These are phyloP conservation scores for Volucella zonaria DNA, from an alignment of 2,888 invertebrate species.

Conservation along the genomic window DNA sequence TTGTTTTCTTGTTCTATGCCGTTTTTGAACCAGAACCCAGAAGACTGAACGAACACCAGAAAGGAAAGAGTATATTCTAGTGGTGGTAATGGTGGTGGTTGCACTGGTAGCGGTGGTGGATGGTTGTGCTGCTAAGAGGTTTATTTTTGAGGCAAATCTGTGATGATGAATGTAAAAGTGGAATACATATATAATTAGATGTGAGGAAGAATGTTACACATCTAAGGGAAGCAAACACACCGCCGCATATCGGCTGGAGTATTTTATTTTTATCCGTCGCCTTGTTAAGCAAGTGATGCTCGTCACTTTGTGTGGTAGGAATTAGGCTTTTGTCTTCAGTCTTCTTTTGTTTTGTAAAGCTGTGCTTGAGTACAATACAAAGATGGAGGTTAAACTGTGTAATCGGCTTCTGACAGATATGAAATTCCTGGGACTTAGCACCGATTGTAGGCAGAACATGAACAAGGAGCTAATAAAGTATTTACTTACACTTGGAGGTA, in stretches of 20 bases:
- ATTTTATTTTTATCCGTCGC: slow-evolving; percentile 55
- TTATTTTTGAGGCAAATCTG: slow-evolving; percentile 42
- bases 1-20: too few species aligned
- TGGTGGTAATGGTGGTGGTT: background rate
- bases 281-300: slow-evolving; percentile 43
- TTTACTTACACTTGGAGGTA: slow-evolving; percentile 17
- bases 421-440: slow-evolving; percentile 40
- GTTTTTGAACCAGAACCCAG: too few species aligned
- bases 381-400: slow-evolving; percentile 50
- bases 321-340: slow-evolving; percentile 59
- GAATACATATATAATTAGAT: background rate
- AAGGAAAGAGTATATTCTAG: slow-evolving; percentile 1
- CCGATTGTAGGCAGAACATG: slow-evolving; percentile 37
- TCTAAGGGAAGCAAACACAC: slow-evolving; percentile 9
- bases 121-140: slow-evolving; percentile 51
- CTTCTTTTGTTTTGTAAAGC: slow-evolving; percentile 28
- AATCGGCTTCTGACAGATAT: slow-evolving; percentile 65
- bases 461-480: slow-evolving; percentile 12
- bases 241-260: slow-evolving; percentile 18
- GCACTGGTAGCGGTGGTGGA: background rate
- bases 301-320: slow-evolving; percentile 48
- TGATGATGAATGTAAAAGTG: slow-evolving; percentile 10
- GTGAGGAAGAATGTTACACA: background rate
- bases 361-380: background rate
- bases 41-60: background rate